Percentiles rank a stretch among this genome's conserved stretches.
These are phyloP conservation scores for Hybos culiciformis DNA, from an alignment of 2,888 invertebrate species.

Conservation along the genomic window DNA sequence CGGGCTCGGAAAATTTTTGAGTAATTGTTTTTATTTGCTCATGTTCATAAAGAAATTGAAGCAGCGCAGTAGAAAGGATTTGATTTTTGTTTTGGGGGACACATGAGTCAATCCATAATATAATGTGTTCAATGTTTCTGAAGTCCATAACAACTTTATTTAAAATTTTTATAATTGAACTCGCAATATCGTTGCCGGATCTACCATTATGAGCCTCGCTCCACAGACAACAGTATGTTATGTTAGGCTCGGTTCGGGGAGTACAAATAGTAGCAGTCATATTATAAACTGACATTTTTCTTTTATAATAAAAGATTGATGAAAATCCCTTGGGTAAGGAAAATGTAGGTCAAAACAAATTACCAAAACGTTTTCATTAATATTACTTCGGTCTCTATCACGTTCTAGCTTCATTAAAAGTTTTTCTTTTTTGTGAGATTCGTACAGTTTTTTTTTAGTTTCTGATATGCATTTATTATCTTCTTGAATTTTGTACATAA, in stretches of 20 bases:
- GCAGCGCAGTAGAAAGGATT: slow-evolving; percentile 11
- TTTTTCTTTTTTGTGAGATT: no score
- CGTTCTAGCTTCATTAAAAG: no score
- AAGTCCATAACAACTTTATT: slow-evolving; percentile 6
- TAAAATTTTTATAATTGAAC: slow-evolving; percentile 11
- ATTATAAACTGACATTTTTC: not conserved
- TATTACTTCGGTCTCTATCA: not conserved
- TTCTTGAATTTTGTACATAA: not conserved
- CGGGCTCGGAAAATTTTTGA: slow-evolving; percentile 4
- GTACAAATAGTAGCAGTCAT: not conserved
- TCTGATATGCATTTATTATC: not conserved
- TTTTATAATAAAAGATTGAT: not conserved
- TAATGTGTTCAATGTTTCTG: slow-evolving; percentile 7
- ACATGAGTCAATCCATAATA: slow-evolving; percentile 13
- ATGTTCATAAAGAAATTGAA: slow-evolving; percentile 7
- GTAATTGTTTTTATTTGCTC: not conserved
- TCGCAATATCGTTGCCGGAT: slow-evolving; percentile 9
- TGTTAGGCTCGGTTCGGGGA: not conserved
- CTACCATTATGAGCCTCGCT: slow-evolving; percentile 9
- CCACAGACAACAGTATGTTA: slow-evolving; percentile 1
- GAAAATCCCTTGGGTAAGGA: not conserved
- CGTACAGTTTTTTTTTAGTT: no score
- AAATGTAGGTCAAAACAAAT: not conserved
- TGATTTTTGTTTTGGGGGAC: slow-evolving; percentile 12
- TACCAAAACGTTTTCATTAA: not conserved